Base-by-base conservation (phyloP, 2,888 invertebrate species). In the Caenorhabditis sp. region DNA sequence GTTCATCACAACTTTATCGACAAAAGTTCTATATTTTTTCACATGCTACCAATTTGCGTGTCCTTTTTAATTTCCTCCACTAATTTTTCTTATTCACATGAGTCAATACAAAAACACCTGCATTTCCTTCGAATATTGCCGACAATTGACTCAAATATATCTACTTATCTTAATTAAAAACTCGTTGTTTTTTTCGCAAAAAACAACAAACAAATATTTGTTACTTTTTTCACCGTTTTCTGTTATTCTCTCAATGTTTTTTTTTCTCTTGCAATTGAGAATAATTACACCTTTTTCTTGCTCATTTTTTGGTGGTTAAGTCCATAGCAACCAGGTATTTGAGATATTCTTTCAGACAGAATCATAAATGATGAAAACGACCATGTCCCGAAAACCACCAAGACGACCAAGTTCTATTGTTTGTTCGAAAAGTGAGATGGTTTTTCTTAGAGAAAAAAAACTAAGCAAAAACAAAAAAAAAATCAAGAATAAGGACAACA, bases 321-420 rank as follows among this genome's bases (percentile, higher is more conserved):
- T 50, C n/a, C 19, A 50, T n/a, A 31, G 31, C 31, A 31, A 31
- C 31, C 31, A n/a, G n/a, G n/a, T n/a, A 31, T 31, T 31, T 31
- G 31, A 31, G 31, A 31, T 10, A 31, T 31, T 31, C 31, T n/a
- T n/a, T n/a, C 31, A 31, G 31, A 31, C 43, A 12, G 12, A 17
- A 43, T 43, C 17, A 43, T 17, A 23, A 23, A 51, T 51, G 21
- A 51, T 74, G 66, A 74, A 63, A 54, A 63, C 62, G 43, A 58
- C 66, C 24, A 63, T 64, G 3, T 69, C 69, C 24, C 26, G 75
- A 58, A 75, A 70, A 66, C 67, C 75, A 19, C 57, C 67, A 58
- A 59, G 75, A 8, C 63, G 65, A 43, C 65, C 69, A 8, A 66
- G 62, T 21, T 63, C 70, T 4, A 63, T 66, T 59, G 62, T 61